Evolutionary conservation across 1,140 invertebrate genomes (phyloP).

Genomic region (Acarapis woodi): DNA sequence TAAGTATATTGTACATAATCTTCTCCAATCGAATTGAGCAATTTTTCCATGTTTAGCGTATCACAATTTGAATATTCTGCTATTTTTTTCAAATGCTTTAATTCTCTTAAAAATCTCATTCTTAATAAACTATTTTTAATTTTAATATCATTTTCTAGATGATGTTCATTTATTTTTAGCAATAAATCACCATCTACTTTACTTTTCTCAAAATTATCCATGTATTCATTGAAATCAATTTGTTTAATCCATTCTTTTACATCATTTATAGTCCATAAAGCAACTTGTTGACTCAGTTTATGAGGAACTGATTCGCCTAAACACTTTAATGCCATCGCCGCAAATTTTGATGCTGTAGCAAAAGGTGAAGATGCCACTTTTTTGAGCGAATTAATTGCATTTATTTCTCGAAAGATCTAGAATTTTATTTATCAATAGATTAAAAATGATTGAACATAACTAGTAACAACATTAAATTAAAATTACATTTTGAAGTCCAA

Average conservation of each 20-base stretch:
- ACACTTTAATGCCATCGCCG: constrained; percentile 67
- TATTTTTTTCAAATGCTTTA: constrained; percentile 79
- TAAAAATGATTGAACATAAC: neutral
- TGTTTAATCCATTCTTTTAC: constrained; percentile 91
- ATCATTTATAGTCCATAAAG: constrained; percentile 83
- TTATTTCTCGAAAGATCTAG: constrained; percentile 65
- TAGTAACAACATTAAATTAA: neutral
- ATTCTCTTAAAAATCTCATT: constrained; percentile 69
- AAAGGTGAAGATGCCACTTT: constrained; percentile 91
- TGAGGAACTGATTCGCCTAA: constrained; percentile 92
- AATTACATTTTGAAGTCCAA: constrained; percentile 50
- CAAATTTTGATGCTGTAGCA: constrained; percentile 85
- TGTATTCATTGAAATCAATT: constrained; percentile 25
- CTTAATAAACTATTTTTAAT: constrained; percentile 73
- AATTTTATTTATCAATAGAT: neutral
- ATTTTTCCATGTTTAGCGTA: constrained; percentile 59
- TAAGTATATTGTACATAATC: constrained; percentile 93
- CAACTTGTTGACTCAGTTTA: constrained; percentile 87
- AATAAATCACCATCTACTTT: constrained; percentile 92
- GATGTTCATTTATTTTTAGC: constrained; percentile 65
- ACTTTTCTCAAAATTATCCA: constrained; percentile 52
- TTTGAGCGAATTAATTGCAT: constrained; percentile 76
- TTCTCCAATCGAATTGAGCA: constrained; percentile 50
- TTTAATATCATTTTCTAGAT: constrained; percentile 67
- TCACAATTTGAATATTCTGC: constrained; percentile 90